These are phyloP conservation scores for Drosophila albomicans DNA, from an alignment of 1,140 invertebrate species.

Conservation along the genomic window DNA sequence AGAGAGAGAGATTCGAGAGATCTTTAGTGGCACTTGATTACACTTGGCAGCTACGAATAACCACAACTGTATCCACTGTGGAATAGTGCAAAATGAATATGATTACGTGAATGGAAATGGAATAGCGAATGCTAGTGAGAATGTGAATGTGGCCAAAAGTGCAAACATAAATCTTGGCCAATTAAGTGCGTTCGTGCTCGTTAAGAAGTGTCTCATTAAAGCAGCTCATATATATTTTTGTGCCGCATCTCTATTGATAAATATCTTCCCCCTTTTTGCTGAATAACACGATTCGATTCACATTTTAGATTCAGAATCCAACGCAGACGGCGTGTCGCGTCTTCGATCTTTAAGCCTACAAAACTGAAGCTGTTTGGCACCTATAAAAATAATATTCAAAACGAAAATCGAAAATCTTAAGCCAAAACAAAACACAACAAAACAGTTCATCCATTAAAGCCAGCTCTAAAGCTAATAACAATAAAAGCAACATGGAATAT, in stretches of 20 bases:
- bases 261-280: conserved; percentile 4
- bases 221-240: conserved; percentile 16
- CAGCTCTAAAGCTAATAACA: conserved; percentile 29
- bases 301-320: conserved; percentile 13
- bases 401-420: conserved; percentile 13
- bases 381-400: not conserved
- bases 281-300: conserved; percentile 7
- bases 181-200: conserved; percentile 61
- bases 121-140: too few relatives aligned
- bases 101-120: conserved; percentile 4
- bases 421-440: conserved; percentile 40
- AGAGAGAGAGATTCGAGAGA: conserved; percentile 74
- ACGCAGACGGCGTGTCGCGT: conserved; percentile 65
- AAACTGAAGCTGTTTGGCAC: conserved; percentile 25
- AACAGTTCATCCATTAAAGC: conserved; percentile 54
- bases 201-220: conserved; percentile 52
- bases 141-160: conserved; percentile 35
- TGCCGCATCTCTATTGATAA: conserved; percentile 2
- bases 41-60: conserved; percentile 54
- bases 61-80: conserved; percentile 1
- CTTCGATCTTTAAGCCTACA: conserved; percentile 31
- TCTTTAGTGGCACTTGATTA: conserved; percentile 78
- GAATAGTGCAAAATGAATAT: conserved; percentile 25
- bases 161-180: conserved; percentile 64
- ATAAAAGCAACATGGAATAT: conserved; percentile 71